Evolutionary conservation across 2,888 invertebrate genomes (phyloP).

Genomic region (Drosophila prostipennis): DNA sequence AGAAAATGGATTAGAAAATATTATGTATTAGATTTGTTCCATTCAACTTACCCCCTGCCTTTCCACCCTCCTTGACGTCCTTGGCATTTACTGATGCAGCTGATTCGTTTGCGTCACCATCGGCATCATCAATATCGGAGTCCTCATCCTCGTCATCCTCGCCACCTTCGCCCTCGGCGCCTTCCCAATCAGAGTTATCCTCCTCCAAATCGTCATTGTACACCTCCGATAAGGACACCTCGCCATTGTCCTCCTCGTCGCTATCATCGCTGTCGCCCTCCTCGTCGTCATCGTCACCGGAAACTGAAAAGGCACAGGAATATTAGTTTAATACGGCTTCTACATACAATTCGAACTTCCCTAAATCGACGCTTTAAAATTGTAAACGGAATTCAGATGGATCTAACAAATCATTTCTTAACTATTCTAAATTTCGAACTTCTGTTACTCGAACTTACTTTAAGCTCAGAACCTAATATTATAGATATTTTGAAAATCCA

Average conservation of each 20-base stretch:
- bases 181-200: constrained; percentile 88
- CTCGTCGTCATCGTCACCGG: constrained; percentile 73
- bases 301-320: constrained; percentile 67
- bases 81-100: constrained; percentile 68
- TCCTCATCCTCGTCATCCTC: constrained; percentile 86
- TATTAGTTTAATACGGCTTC: constrained; percentile 10
- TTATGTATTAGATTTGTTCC: fast-evolving
- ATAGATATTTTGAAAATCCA: not conserved
- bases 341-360: constrained; percentile 25
- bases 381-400: not conserved
- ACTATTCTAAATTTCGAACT: not conserved
- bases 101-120: constrained; percentile 79
- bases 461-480: not conserved
- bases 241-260: constrained; percentile 86
- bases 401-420: not conserved
- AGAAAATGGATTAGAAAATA: not conserved
- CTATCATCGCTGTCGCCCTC: constrained; percentile 87
- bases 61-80: constrained; percentile 63
- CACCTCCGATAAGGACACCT: constrained; percentile 83
- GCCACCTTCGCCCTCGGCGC: constrained; percentile 85
- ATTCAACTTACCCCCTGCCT: constrained; percentile 52
- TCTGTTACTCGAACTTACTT: not conserved
- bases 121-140: constrained; percentile 85
- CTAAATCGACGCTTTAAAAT: constrained; percentile 12
- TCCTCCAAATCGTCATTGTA: constrained; percentile 86